These are phyloP conservation scores for Coremacera marginata DNA, from an alignment of 2,888 invertebrate species.

Conservation along the genomic window DNA sequence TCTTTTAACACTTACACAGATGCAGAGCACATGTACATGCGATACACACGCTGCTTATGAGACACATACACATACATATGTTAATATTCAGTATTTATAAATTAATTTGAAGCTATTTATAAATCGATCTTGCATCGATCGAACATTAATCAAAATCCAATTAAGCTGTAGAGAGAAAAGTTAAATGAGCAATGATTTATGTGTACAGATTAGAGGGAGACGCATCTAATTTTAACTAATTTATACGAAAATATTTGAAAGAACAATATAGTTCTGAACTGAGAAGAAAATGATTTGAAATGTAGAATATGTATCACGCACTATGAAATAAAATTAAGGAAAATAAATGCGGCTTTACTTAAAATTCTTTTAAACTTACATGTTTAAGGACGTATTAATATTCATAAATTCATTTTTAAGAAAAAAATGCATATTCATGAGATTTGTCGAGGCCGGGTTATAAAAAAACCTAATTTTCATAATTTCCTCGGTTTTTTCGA, in stretches of 20 bases:
- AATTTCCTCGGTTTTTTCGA: no score
- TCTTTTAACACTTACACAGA: not conserved
- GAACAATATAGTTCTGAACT: not conserved
- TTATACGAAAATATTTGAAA: not conserved
- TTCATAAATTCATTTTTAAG: no score
- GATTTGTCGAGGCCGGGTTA: no score
- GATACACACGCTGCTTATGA: not conserved
- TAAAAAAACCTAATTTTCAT: no score
- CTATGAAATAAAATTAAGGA: no score
- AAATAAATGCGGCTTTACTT: no score
- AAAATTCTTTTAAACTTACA: no score
- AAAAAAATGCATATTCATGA: no score
- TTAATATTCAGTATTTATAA: slow-evolving; percentile 9
- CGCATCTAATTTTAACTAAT: not conserved
- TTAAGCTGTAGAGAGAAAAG: slow-evolving; percentile 19
- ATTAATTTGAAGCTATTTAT: slow-evolving; percentile 20
- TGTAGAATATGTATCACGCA: no score
- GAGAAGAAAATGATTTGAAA: no score
- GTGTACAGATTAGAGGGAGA: not conserved
- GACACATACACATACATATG: not conserved
- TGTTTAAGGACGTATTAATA: no score
- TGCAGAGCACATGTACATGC: not conserved
- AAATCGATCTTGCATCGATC: slow-evolving; percentile 29
- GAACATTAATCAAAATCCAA: slow-evolving; percentile 31
- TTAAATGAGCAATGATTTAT: slow-evolving; percentile 32